phyloP scores from a whole-genome alignment of 2,888 invertebrate species.

The Dasysyrphus albostriatus region DNA sequence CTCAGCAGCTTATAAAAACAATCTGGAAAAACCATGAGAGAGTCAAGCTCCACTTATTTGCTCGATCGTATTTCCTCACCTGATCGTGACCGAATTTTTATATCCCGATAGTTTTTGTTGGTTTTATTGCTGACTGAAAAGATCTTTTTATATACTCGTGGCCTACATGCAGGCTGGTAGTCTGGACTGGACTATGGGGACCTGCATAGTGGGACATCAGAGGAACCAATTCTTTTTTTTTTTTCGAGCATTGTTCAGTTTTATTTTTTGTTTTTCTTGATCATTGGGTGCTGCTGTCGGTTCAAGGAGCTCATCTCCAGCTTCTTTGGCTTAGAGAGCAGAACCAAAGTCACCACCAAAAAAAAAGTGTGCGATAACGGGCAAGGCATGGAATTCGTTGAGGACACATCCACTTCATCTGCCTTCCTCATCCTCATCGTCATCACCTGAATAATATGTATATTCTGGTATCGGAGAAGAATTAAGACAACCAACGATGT shows the following conservation, averaged over 20 bases:
- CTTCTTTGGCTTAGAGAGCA: conserved; percentile 27
- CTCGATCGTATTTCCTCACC: conserved; percentile 76
- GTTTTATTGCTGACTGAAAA: conserved; percentile 36
- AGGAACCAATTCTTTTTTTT: conserved; percentile 40
- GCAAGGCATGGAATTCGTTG: conserved; percentile 71
- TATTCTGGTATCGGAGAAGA: conserved; percentile 58
- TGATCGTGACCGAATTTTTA: conserved; percentile 76
- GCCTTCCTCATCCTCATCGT: conserved; percentile 27
- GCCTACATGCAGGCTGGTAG: conserved; percentile 54
- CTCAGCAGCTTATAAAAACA: conserved; percentile 11
- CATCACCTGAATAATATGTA: conserved; percentile 45
- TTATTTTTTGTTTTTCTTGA: not conserved
- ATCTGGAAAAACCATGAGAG: conserved; percentile 67
- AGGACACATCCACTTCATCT: conserved; percentile 59
- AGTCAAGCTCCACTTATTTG: conserved; percentile 76
- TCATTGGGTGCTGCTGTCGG: conserved; percentile 1
- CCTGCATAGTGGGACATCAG: conserved; percentile 46
- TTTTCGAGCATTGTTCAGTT: conserved; percentile 54
- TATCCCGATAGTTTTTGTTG: conserved; percentile 21
- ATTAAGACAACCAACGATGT: conserved; percentile 68
- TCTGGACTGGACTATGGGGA: conserved; percentile 2
- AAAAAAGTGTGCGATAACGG: conserved; percentile 61
- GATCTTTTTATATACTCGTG: conserved; percentile 37
- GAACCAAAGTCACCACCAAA: conserved; percentile 16
- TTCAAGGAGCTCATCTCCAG: conserved; percentile 60